Base-by-base conservation (phyloP, 1,140 invertebrate species). In the Argopecten irradians region DNA sequence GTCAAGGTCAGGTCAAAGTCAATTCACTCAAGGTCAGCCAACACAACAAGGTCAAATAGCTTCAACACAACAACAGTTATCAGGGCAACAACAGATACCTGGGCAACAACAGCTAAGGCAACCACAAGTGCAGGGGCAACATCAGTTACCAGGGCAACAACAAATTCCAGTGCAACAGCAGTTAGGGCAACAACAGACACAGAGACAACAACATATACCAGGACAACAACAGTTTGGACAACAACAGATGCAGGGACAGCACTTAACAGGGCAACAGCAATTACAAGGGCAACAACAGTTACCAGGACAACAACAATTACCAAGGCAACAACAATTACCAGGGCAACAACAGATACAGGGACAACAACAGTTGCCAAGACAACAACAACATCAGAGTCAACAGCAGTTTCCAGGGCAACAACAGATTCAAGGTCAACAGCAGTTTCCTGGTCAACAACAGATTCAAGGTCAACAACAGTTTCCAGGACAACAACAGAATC, bases 321-420 rank as follows among this genome's bases (percentile, higher is more conserved):
- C 83, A 16, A 71, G 32, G 19, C 35, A 85, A 35, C 86, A 34
- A 86, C 86, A 88, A 34, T 39, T 33, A 32, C 83, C 86, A 33
- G 83, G 86, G 32, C 87, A 41, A 28, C 90, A 82, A 85, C 85
- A 43, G 16, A 86, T 89, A 43, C 90, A 87, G 28, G 34, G 86
- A 85, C 35, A 82, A 34, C 85, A 83, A 87, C 89, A 89, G 41
- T 87, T n/a, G 41, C 92, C 91, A 41, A 87, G 88, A 32, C 89
- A 88, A 36, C 39, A 84, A 84, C 35, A 32, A 32, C 84, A 87
- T 34, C 32, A 34, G 36, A 32, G 84, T 35, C 46, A 41, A 19
- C 5, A 5, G 16, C 32, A 41, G 43, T 22, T 55, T 11, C 43
- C 43, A 55, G 43, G 43, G 16, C 43, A 55, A 19, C 90, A 82